Base-by-base conservation (phyloP, 2,888 invertebrate species). In the Himalopsyche japonica region DNA sequence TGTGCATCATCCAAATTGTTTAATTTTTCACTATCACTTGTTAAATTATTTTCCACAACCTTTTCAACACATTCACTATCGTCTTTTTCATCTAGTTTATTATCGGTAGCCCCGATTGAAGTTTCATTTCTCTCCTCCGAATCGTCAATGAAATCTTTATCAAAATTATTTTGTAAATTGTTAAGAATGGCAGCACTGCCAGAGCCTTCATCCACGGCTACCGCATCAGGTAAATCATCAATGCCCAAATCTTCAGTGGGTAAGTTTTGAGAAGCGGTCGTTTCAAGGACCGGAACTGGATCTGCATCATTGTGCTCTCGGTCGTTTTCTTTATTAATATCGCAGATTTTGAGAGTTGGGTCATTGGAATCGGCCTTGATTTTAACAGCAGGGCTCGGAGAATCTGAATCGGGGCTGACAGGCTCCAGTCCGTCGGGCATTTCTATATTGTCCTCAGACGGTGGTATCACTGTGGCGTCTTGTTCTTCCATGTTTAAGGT, bases 1-100 rank as follows among this genome's bases (percentile, higher is more conserved):
- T 89, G 89, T 81, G 87, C 87, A 1, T 89, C 88, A 6, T 87
- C 87, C 0, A 84, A 85, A 48, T 88, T 87, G 10, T 88, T 87
- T 30, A 88, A 86, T 79, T 87, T 87, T 20, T 88, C 27, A 81
- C 81, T 81, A 70, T 81, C 83, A 81, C 80, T 78, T n/a, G 47
- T 78, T 37, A 83, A 37, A 47, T 49, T 83, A 49, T 83, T 83
- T 64, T 82, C 81, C 47, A 81, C 24, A 10, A 70, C 64, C 18
- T 49, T 37, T 43, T 77, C 30, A 47, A n/a, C 24, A 37, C 32
- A 43, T 48, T 79, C 79, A 30, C 12, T 79, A 43, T 79, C 27
- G 43, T 79, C 79, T 79, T 79, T 48, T 47, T 20, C 27, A 4
- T 47, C 70, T 27, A 70, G 15, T 30, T 34, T 43, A 77, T 0